Conservation (phyloP, 2,113 vertebrate species). For the Odobenus rosmarus region DNA sequence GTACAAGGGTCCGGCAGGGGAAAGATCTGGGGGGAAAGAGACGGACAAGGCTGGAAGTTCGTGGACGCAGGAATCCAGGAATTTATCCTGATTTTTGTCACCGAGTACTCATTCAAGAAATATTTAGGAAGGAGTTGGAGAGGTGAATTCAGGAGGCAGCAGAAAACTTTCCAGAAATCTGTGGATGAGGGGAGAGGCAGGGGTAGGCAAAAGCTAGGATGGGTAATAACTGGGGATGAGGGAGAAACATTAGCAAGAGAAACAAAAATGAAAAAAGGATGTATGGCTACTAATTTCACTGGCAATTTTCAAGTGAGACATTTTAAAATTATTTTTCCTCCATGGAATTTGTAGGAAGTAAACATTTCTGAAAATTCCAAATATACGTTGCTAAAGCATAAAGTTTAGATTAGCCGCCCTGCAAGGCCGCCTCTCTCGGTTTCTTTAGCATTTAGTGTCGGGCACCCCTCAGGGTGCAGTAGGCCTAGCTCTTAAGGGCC, state of each 20-base stretch:
- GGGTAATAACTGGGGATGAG: neutral
- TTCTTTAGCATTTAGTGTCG: neutral
- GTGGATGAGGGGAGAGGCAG: neutral
- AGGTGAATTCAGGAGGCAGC: neutral
- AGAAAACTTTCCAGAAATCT: neutral
- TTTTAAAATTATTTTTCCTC: neutral
- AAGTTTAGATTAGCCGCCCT: neutral
- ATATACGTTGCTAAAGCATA: neutral
- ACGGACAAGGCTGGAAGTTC: neutral
- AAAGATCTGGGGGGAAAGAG: neutral
- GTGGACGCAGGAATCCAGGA: neutral
- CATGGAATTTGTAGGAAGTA: neutral
- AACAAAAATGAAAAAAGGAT: neutral
- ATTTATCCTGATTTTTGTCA: neutral
- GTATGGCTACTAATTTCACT: neutral
- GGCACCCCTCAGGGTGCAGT: rapidly evolving
- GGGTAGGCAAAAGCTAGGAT: neutral
- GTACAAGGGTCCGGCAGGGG: neutral
- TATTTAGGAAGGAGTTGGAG: neutral
- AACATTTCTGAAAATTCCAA: neutral
- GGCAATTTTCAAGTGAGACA: neutral
- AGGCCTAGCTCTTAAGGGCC: neutral
- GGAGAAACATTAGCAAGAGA: neutral
- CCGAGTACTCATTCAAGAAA: neutral
- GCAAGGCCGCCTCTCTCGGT: neutral